Base-by-base conservation (phyloP, 2,797 vertebrate species). In the Naso thynnoides region DNA sequence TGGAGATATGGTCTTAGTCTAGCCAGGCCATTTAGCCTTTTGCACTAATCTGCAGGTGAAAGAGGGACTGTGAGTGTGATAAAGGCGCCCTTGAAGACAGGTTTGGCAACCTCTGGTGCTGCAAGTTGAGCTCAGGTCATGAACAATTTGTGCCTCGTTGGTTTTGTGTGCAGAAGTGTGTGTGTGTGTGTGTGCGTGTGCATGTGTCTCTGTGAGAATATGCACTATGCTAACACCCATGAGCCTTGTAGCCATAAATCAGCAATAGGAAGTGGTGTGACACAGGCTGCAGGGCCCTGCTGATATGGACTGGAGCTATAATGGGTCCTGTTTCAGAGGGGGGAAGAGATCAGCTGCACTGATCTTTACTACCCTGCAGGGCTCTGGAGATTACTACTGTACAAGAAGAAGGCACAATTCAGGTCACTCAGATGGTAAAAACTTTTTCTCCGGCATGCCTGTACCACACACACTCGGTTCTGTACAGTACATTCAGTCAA, bases 281-380 rank as follows among this genome's bases (percentile, higher is more conserved):
- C 94, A 93, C 89, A 31, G 79, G 93, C 95, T 94, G 93, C 92
- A 93, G 94, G 93, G 93, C 86, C 92, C 55, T 79, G 86, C 94
- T 89, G 94, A 95, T 95, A 95, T 91, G 94, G 95, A 93, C 91
- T 92, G 94, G 89, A 88, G 94, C 95, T 95, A 95, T 91, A 88
- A 87, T 84, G 76, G 95, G 94, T 91, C 93, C 92, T 90, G 94
- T 95, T 96, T 95, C 93, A 95, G 94, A 94, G 92, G 92, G 91
- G 92, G 91, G 94, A 91, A 95, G 94, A 94, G 95, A 96, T 96
- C 94, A 94, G 93, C 89, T 55, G 84, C 73, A 91, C 87, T 94
- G 93, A 96, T 95, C 95, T 96, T 92, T 89, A 93, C 80, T 70
- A 68, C 61, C 73, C 85, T 74, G 69, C 73, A 76, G 81, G 85